A percentile compares a stretch with the other conserved stretches of the same genome.
phyloP scores from a whole-genome alignment of 1,140 invertebrate species.

The Listronotus oregonensis region DNA sequence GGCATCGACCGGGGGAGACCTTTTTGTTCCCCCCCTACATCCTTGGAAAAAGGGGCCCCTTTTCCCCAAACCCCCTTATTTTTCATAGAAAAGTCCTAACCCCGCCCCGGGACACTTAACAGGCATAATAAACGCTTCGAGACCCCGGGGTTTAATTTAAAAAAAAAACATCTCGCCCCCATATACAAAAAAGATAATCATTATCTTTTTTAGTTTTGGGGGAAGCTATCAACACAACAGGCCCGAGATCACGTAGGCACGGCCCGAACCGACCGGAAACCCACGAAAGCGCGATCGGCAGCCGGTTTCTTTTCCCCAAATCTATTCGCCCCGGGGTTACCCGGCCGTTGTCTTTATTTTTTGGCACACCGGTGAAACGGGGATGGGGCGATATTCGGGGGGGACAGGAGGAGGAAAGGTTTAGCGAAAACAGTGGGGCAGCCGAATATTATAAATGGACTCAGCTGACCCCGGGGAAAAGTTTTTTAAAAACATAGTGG shows the following conservation, averaged over 20 bases:
- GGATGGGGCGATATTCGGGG: neutral
- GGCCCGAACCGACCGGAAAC: neutral
- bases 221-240: slow-evolving; percentile 24
- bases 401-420: neutral
- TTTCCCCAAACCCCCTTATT: too few relatives aligned
- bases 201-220: slow-evolving; percentile 25
- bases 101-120: neutral
- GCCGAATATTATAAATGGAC: slow-evolving; percentile 33
- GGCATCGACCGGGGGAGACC: too few relatives aligned
- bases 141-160: slow-evolving; percentile 11
- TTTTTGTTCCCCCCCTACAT: too few relatives aligned
- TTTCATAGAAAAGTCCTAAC: neutral
- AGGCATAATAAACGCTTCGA: neutral
- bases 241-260: slow-evolving; percentile 38
- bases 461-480: slow-evolving; percentile 32
- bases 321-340: neutral
- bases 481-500: slow-evolving; percentile 15
- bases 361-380: neutral
- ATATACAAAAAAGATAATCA: slow-evolving; percentile 24
- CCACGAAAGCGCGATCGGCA: slow-evolving; percentile 10
- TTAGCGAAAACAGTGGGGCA: slow-evolving; percentile 21
- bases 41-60: too few relatives aligned
- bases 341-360: neutral
- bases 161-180: slow-evolving; percentile 16
- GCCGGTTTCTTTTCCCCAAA: slow-evolving; percentile 13